A percentile compares a stretch with the other conserved stretches of the same genome.
These are phyloP conservation scores for Phyllotreta cruciferae DNA, from an alignment of 2,888 invertebrate genomes.

Conservation along the genomic window DNA sequence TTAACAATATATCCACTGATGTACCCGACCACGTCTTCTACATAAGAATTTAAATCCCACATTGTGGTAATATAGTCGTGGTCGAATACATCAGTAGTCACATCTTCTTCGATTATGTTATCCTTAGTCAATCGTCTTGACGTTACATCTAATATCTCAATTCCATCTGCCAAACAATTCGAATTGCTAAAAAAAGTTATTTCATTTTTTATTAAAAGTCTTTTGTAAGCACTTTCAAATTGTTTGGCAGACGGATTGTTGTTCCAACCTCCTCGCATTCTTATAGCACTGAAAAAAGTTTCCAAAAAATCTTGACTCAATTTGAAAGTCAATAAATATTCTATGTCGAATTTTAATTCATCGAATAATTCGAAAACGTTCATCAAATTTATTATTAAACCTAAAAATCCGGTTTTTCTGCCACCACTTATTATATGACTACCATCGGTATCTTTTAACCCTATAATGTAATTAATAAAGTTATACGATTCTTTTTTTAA, in stretches of 20 bases:
- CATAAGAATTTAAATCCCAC: not conserved
- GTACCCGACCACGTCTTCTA: not conserved
- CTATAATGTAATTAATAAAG: not conserved
- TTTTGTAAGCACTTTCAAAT: not conserved
- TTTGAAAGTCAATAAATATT: not conserved
- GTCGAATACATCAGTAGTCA: not conserved
- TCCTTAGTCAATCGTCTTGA: not conserved
- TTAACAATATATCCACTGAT: too few relatives aligned
- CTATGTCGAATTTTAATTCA: not conserved
- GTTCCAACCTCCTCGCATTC: not conserved
- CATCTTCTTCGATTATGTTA: not conserved
- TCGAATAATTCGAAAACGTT: not conserved
- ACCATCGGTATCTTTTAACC: not conserved
- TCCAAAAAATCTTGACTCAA: not conserved
- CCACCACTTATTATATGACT: not conserved
- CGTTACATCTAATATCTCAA: not conserved
- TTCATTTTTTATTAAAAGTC: not conserved
- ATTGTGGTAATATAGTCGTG: not conserved
- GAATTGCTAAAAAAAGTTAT: not conserved
- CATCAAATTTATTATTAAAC: not conserved
- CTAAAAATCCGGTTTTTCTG: conserved; percentile 1
- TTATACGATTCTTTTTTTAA: not conserved
- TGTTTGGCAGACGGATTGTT: not conserved
- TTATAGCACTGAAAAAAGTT: not conserved
- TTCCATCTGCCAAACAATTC: not conserved